Conservation (phyloP, 92 coral and sea anemone species). For the Phenganax subtilis region DNA sequence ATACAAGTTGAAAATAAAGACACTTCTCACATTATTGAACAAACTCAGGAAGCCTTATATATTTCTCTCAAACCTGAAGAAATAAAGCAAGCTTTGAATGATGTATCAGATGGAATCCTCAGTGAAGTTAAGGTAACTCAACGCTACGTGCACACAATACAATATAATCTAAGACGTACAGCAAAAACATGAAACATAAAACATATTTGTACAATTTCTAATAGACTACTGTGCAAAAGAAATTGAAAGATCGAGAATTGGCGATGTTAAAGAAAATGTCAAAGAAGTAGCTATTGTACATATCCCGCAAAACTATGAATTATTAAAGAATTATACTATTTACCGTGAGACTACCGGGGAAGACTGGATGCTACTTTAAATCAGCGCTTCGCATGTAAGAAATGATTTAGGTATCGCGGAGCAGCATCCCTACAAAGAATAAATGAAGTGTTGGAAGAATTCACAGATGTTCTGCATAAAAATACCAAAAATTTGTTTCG, state of each 20-base stretch:
- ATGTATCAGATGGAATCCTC: constrained; percentile 68
- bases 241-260: constrained; percentile 78
- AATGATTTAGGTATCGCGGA: constrained; percentile 15
- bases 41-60: constrained; percentile 51
- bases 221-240: constrained; percentile 74
- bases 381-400: constrained; percentile 10
- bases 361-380: constrained; percentile 10
- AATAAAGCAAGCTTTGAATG: constrained; percentile 63
- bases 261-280: constrained; percentile 58
- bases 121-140: constrained; percentile 73
- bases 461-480: background rate
- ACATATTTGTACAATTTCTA: constrained; percentile 19
- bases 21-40: constrained; percentile 27
- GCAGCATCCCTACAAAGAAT: constrained; percentile 5
- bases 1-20: constrained; percentile 3
- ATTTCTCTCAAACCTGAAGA: constrained; percentile 61
- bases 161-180: background rate
- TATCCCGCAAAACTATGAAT: background rate
- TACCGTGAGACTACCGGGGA: constrained; percentile 17
- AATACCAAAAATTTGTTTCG: background rate
- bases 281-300: constrained; percentile 29
- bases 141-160: background rate
- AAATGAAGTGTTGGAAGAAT: background rate
- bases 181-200: background rate
- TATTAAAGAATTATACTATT: constrained; percentile 25